Conservation (phyloP, 37 sponge, comb jelly and placozoan genomes). For the Mnemiopsis leidyi region DNA sequence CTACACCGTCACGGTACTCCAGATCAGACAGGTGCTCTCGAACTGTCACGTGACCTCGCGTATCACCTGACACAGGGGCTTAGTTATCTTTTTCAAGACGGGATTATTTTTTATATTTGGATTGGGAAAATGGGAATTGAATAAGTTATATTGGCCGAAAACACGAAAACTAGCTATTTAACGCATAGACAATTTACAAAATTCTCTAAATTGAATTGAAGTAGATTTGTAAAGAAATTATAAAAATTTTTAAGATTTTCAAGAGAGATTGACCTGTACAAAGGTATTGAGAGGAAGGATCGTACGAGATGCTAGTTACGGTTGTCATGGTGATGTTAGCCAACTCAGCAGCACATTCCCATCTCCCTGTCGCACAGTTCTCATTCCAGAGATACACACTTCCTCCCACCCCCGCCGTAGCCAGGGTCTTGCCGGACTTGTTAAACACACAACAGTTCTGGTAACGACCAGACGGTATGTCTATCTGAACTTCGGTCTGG, state of each 20-base stretch:
- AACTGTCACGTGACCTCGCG: neutral
- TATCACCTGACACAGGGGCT: slow-evolving; percentile 8
- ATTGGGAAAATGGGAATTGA: too few relatives aligned
- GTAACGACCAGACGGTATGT: neutral
- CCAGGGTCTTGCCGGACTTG: neutral
- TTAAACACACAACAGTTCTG: slow-evolving; percentile 33
- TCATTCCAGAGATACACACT: neutral
- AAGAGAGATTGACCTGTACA: slow-evolving; percentile 15
- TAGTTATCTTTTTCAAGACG: too few relatives aligned
- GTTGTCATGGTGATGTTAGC: neutral
- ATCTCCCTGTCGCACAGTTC: neutral
- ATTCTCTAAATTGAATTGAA: too few relatives aligned
- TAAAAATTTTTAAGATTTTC: too few relatives aligned
- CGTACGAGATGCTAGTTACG: neutral
- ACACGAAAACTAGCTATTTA: too few relatives aligned
- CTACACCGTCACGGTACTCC: neutral
- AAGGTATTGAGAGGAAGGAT: neutral
- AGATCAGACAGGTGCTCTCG: neutral
- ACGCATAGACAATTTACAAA: too few relatives aligned
- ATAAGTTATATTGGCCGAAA: too few relatives aligned
- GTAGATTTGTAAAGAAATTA: too few relatives aligned
- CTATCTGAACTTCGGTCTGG: neutral
- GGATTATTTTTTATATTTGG: too few relatives aligned
- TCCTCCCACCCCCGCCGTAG: slow-evolving; percentile 18
- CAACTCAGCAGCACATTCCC: neutral